Base-by-base conservation (phyloP, 2,113 vertebrate species). In the Leiothrix lutea region DNA sequence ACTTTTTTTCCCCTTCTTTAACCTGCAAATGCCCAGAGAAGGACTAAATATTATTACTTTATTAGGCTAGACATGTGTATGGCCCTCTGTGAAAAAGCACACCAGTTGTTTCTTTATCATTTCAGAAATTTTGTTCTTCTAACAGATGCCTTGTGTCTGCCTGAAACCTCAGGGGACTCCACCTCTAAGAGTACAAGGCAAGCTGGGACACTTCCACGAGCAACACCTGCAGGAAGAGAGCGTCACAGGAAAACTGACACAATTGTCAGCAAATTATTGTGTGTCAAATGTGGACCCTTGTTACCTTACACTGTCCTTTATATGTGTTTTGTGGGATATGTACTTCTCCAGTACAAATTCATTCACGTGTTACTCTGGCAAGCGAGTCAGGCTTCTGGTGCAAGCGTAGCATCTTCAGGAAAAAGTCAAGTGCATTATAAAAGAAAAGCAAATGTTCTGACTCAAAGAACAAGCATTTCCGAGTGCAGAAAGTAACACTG, bases 181-280 rank as follows among this genome's bases (percentile, higher is more conserved):
- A 86, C 45, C 47, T 86, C 67, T 25, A 58, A 19, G 16, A 29
- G 60, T 45, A 25, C 29, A 51, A 51, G 28, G 21, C 73, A 65
- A 78, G 81, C 60, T 0, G 0, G 47, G 48, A 35, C 33, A 36
- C 38, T 86, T 80, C 28, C 88, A 44, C 5, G 20, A 83, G 35
- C 51, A 94, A 77, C 88, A 92, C 40, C 86, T 95, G 88, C 79
- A 88, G 86, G 88, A 83, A 96, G 73, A 75, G 29, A 5, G 12
- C 10, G 18, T 70, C 80, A 86, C 56, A 78, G 83, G 77, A 92
- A 88, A 88, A 80, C 45, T 11, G 56, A 83, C 80, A 88, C 54
- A 74, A 84, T 12, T 74, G 56, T 57, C 5, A 0, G 29, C 35
- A 78, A 60, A 80, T 44, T 47, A 44, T 8, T 1, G 12, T 4